Base-by-base conservation (phyloP, 2,797 vertebrate genomes). In the Falco naumanni region DNA sequence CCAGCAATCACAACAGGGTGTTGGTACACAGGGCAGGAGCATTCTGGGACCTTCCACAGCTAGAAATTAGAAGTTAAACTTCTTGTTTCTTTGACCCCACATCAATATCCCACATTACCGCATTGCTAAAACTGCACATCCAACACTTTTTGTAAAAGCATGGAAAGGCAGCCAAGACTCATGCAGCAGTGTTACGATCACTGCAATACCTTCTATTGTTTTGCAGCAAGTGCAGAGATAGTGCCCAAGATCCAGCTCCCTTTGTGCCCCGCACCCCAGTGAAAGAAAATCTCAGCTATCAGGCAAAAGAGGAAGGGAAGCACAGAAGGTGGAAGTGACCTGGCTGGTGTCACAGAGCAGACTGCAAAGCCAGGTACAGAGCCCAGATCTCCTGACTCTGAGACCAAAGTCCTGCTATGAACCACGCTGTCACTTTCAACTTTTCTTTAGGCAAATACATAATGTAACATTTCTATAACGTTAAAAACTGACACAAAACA, bases 31-130 rank as follows among this genome's bases (percentile, higher is more conserved):
- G 61, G 43, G 31, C 78, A 91, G 84, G n/a, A 91, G 84, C 84
- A 91, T 95, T 94, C 84, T 76, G 90, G 87, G 90, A 95, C 87
- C 63, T 95, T 74, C 74, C 76, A 83, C 61, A 89, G 75, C 75
- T 85, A 51, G 45, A 94, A 57, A 92, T 85, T 6, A 64, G 37
- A 91, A 94, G 56, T 69, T 57, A 57, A 95, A 75, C 18, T 68
- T 31, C 50, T 57, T 25, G 17, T 39, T 84, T 81, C 84, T 91
- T 93, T 65, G 87, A 65, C 39, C 50, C 57, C 13, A 0, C 21
- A 84, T 70, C 81, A 75, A 68, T 54, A 89, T 48, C 64, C 75
- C 84, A 77, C 81, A 45, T 86, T 31, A 91, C 76, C 1, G 0
- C 76, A 59, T 1, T 17, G 48, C 75, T 85, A 47, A 83, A 90